Conservation (phyloP, 2,113 vertebrate genomes). For the Turdus rufiventris region DNA sequence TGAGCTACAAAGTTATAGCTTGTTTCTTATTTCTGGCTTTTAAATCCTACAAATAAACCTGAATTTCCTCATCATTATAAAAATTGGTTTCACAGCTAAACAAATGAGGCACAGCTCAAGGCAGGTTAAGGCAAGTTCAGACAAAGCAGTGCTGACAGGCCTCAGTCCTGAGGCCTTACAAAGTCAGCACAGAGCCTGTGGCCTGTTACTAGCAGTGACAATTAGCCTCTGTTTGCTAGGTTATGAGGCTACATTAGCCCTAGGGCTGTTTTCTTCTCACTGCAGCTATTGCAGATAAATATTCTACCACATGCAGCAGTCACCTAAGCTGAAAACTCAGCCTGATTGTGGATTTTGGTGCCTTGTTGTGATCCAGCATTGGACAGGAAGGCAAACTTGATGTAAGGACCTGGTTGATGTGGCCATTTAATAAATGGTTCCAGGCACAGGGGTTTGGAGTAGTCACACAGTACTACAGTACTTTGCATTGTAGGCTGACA, state of each 20-base stretch:
- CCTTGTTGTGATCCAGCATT: background rate
- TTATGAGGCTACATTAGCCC: background rate
- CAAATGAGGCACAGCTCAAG: fast-evolving
- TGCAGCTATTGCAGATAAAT: background rate
- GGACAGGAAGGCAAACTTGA: background rate
- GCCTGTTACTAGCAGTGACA: background rate
- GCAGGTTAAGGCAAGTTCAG: background rate
- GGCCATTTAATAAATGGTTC: background rate
- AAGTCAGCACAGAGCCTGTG: background rate
- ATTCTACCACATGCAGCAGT: background rate
- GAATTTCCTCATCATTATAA: background rate
- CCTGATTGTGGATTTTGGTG: background rate
- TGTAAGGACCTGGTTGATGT: background rate
- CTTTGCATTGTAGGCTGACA: background rate
- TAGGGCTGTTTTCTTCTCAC: background rate
- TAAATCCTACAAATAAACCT: background rate
- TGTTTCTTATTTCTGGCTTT: background rate
- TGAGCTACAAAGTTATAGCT: background rate
- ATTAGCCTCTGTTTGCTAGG: background rate
- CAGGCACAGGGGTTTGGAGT: background rate
- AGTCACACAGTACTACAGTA: background rate
- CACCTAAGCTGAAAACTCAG: background rate
- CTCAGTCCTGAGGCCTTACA: background rate
- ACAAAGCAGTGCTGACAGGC: background rate
- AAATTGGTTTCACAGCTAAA: background rate